A percentile compares a stretch with the other conserved stretches of the same genome.
Evolutionary conservation across 2,888 invertebrate genomes (phyloP).

Genomic region (Blomia tropicalis): DNA sequence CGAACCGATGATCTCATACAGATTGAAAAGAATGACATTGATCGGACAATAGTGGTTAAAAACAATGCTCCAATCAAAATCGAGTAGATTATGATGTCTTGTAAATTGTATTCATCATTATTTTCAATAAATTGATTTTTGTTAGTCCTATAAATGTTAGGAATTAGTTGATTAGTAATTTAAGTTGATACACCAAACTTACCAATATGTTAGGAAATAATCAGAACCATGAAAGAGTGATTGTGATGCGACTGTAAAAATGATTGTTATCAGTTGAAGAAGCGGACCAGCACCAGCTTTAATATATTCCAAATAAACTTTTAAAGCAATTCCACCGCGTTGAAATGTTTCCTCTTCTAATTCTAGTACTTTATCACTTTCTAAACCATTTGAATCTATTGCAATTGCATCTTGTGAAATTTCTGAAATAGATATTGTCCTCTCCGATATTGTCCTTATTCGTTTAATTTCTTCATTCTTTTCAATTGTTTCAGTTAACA

Average conservation of each 20-base stretch:
- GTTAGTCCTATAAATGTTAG: constrained; percentile 8
- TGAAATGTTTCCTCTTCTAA: constrained; percentile 4
- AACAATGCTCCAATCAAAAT: constrained; percentile 21
- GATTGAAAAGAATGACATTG: constrained; percentile 27
- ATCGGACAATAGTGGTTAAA: constrained; percentile 26
- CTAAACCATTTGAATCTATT: too few relatives aligned
- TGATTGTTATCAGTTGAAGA: constrained; percentile 31
- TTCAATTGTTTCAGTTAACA: background rate
- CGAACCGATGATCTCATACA: constrained; percentile 29
- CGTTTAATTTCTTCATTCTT: background rate
- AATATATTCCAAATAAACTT: constrained; percentile 37
- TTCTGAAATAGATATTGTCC: background rate
- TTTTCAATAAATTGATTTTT: constrained; percentile 6
- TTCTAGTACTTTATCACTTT: background rate
- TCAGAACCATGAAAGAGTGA: constrained; percentile 29
- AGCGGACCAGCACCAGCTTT: constrained; percentile 36
- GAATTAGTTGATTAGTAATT: too few relatives aligned
- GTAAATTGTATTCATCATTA: too few relatives aligned
- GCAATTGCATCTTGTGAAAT: too few relatives aligned
- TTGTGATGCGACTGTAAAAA: constrained; percentile 37
- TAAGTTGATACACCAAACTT: too few relatives aligned
- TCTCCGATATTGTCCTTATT: constrained; percentile 14
- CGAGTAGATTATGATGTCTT: constrained; percentile 13
- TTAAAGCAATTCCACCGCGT: constrained; percentile 14
- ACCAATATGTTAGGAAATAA: constrained; percentile 29